Evolutionary conservation across 1,140 invertebrate genomes (phyloP), one percentile per base, ranked within the genome.

Genomic region (roundworm (Caenorhabditis elegans)): DNA sequence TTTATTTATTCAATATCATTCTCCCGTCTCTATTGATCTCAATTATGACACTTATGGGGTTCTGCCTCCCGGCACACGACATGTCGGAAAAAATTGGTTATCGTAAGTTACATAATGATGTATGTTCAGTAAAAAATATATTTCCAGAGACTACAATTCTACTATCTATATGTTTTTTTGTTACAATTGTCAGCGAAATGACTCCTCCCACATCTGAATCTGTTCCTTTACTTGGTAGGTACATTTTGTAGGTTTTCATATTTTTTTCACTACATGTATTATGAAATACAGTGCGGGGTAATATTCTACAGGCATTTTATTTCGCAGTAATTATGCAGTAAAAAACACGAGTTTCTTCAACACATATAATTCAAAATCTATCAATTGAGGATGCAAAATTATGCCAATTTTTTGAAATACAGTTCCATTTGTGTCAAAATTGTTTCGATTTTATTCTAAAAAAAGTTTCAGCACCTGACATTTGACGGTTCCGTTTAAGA

Each of bases 1-100:
- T 98, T 93, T 98, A 98, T 93, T 97, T 98, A 92, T 98, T 98
- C 93, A 98, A 99, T 93, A 93, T 98, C 88, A 98, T 98, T 90
- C 95, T 98, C 88, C 97, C 97, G 80, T 98, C 96, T 91, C 95
- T 98, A 86, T 93, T 99, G 91, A 96, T 99, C 90, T 95, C 96
- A 86, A 96, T 95, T 83, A 96, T 99, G 95, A 96, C 97, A 83
- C 93, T 98, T 88, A 93, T 99, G 86, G 96, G 96, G 86, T 99
- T 98, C 92, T 97, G 96, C 82, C 92, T 98, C 90, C 96, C 97
- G 87, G 96, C 96, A 1, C 82, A 86, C 47, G 85, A 86, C 75
- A 86, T 86, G 85, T 78, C 81, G 6, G 85, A 86, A 53, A 86
- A 86, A 76, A 86, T 86, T 47, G 84, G 85, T 39, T 86, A 83